A percentile compares a stretch with the other conserved stretches of the same genome.
Evolutionary conservation across 2,797 vertebrate species (phyloP).

Genomic region (Microctenopoma steveboyesi): DNA sequence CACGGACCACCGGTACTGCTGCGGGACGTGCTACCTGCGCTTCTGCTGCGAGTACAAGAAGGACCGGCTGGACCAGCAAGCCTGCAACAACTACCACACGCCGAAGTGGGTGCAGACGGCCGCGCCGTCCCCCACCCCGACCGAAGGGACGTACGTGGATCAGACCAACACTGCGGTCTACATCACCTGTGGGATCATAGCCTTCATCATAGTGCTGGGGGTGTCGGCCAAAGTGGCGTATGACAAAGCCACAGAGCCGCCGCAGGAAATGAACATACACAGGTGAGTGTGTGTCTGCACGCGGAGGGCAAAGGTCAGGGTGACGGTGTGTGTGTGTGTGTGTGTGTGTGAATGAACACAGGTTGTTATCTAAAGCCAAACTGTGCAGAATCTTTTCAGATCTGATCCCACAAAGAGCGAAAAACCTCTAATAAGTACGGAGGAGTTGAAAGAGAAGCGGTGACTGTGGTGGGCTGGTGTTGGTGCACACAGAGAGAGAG

Average conservation of each 20-base stretch:
- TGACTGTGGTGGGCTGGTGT: conserved; percentile 26
- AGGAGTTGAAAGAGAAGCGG: conserved; percentile 50
- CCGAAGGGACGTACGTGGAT: conserved; percentile 92
- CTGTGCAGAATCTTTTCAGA: conserved; percentile 32
- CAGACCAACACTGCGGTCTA: conserved; percentile 97
- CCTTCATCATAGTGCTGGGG: conserved; percentile 93
- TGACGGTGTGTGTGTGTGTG: not conserved
- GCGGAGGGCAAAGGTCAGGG: conserved; percentile 35
- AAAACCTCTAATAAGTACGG: conserved; percentile 41
- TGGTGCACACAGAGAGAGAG: conserved; percentile 1
- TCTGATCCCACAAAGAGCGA: conserved; percentile 21
- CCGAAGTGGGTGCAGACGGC: conserved; percentile 90
- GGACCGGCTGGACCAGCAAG: conserved; percentile 92
- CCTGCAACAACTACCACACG: conserved; percentile 91
- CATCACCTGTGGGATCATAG: conserved; percentile 96
- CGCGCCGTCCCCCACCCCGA: conserved; percentile 81
- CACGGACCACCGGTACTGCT: conserved; percentile 97
- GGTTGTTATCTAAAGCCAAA: conserved; percentile 30
- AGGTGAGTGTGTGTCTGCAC: conserved; percentile 83
- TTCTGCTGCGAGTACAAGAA: conserved; percentile 98
- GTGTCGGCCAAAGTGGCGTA: conserved; percentile 97
- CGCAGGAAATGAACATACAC: conserved; percentile 99
- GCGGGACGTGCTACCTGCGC: conserved; percentile 96
- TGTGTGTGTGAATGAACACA: conserved; percentile 26
- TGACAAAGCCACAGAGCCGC: conserved; percentile 95